phyloP scores from a whole-genome alignment of 2,888 invertebrate species.

The Oxyteleia sp. region DNA sequence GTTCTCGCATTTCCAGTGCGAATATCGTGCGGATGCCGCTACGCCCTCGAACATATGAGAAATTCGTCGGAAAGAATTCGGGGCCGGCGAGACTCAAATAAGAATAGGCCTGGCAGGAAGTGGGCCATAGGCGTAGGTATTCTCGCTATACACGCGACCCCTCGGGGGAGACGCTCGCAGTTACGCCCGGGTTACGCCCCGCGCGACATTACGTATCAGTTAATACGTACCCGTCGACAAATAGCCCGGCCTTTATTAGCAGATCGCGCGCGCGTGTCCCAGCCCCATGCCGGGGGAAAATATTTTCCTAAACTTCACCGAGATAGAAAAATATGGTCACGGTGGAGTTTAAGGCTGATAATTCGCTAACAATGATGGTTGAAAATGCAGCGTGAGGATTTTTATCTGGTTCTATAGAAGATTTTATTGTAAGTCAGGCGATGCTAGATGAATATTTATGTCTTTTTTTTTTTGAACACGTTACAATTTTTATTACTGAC shows the following conservation, averaged over 20 bases:
- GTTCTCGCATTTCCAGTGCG: neutral
- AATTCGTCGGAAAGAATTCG: conserved; percentile 17
- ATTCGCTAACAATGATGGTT: too few species aligned
- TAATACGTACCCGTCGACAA: conserved; percentile 67
- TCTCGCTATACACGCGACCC: conserved; percentile 7
- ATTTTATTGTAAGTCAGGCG: too few species aligned
- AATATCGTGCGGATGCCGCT: conserved; percentile 25
- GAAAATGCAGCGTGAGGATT: too few species aligned
- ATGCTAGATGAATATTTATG: too few species aligned
- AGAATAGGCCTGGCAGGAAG: conserved; percentile 36
- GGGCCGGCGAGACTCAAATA: conserved; percentile 41
- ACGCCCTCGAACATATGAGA: conserved; percentile 50
- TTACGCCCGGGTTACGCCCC: conserved; percentile 61
- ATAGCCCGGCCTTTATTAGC: conserved; percentile 68
- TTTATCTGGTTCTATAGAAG: too few species aligned
- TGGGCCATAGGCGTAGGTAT: conserved; percentile 1
- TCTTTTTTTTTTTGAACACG: too few species aligned
- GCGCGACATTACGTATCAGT: conserved; percentile 49
- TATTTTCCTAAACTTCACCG: conserved; percentile 52
- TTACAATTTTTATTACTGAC: too few species aligned
- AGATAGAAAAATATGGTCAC: conserved; percentile 38
- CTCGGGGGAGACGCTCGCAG: conserved; percentile 17
- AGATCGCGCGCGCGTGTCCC: conserved; percentile 27
- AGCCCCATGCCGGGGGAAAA: conserved; percentile 41
- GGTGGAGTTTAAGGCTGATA: neutral